Percentiles rank a stretch among this genome's conserved stretches.
These are phyloP conservation scores for Pachydiplax longipennis DNA, from an alignment of 2,888 invertebrate genomes.

Conservation along the genomic window DNA sequence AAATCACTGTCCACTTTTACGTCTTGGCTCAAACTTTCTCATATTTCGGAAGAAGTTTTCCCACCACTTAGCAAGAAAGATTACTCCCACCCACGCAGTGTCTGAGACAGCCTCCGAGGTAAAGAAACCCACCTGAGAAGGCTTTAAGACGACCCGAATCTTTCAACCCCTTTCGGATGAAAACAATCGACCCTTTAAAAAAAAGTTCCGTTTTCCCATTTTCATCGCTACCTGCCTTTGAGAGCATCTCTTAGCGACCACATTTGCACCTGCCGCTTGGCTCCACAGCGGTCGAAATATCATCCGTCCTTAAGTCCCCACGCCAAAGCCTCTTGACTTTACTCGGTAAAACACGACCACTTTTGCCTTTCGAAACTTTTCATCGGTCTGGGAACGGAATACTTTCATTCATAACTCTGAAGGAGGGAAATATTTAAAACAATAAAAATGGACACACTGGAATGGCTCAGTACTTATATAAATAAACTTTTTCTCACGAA, in stretches of 20 bases:
- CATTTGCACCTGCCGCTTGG: not conserved
- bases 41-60: too few species aligned
- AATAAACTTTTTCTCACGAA: too few species aligned
- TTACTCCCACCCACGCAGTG: too few species aligned
- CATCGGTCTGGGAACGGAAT: not conserved
- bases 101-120: too few species aligned
- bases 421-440: too few species aligned
- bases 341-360: not conserved
- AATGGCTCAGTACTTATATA: too few species aligned
- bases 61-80: too few species aligned
- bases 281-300: not conserved
- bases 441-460: too few species aligned
- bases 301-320: not conserved
- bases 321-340: not conserved
- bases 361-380: not conserved
- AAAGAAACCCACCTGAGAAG: not conserved
- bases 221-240: not conserved
- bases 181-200: not conserved
- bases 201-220: not conserved
- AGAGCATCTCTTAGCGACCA: not conserved
- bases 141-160: not conserved
- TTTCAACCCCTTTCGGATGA: not conserved
- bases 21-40: too few species aligned
- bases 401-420: too few species aligned
- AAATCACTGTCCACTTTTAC: too few species aligned